Base-by-base conservation (phyloP, 2,888 invertebrate species). In the Apantesis nais region DNA sequence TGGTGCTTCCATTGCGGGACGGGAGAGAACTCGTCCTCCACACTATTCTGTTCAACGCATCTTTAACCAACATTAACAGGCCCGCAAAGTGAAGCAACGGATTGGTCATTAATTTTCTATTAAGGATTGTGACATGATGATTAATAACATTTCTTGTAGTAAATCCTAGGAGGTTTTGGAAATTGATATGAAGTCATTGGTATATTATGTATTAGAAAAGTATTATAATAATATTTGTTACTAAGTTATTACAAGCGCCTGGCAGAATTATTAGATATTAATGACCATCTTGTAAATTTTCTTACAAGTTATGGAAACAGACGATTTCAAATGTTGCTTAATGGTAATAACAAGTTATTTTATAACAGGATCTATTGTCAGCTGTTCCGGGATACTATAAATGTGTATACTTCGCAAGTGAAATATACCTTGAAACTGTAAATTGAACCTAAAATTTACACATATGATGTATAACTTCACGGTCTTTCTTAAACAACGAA, bases 321-420 rank as follows among this genome's bases (percentile, higher is more conserved):
- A n/a, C 0, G 19, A 39, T 76, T 78, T 78, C 19, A 76, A 68
- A 75, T 68, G 77, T 78, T 79, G 76, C 79, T 71, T 68, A 79
- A 74, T 72, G 75, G 80, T 80, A 83, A 78, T 80, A 75, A 74
- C 70, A 76, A 79, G 83, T 74, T 74, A 70, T 71, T 76, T 76
- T 74, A 77, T 84, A 83, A 83, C 80, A 80, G 62, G 66, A 68
- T 73, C 74, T 71, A 72, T 82, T 79, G 72, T 76, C 52, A 71
- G 71, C 68, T 70, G 67, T 73, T 73, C 66, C 31, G 70, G 44
- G 63, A 72, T 68, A 67, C 69, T 67, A 76, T 71, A 62, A 78
- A 70, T 7, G 7, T 34, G 8, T 34, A 29, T 62, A 48, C 29
- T 63, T 69, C 39, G 67, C 39, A 37, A 62, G 22, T 31, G 65